Conservation (phyloP, 2,888 invertebrate species). For the Nomada hirtipes region DNA sequence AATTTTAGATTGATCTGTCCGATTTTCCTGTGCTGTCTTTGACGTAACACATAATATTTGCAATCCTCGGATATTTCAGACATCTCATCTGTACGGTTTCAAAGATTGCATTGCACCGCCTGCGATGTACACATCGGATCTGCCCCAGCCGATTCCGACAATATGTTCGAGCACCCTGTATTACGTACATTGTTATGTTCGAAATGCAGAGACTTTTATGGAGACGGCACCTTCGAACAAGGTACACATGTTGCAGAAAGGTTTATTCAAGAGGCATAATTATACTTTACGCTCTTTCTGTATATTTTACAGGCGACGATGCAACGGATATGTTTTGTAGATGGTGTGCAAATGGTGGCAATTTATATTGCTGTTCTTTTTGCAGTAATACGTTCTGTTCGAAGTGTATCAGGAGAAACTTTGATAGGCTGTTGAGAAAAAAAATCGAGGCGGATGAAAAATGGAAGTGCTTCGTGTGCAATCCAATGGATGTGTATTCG, state of each 20-base stretch:
- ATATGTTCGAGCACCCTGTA: conserved; percentile 90
- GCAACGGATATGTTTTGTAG: conserved; percentile 93
- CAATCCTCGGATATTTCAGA: conserved; percentile 83
- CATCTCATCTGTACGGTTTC: conserved; percentile 86
- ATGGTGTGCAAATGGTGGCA: conserved; percentile 93
- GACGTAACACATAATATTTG: neutral
- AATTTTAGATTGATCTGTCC: too few relatives aligned
- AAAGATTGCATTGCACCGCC: conserved; percentile 90
- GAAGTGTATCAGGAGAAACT: conserved; percentile 91
- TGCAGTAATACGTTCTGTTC: conserved; percentile 86
- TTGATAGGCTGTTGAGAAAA: conserved; percentile 88
- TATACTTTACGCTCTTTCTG: neutral
- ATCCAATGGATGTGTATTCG: conserved; percentile 88
- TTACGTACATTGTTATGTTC: conserved; percentile 90
- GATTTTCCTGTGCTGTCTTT: too few relatives aligned
- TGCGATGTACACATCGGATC: conserved; percentile 92
- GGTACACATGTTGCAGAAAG: conserved; percentile 78
- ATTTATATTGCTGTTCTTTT: conserved; percentile 91
- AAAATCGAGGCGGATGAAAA: conserved; percentile 91
- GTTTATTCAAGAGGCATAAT: neutral
- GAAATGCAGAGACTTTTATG: conserved; percentile 91
- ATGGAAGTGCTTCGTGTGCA: conserved; percentile 92
- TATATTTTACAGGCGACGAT: conserved; percentile 87
- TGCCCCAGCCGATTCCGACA: conserved; percentile 87
- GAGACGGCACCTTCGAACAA: conserved; percentile 92